Evolutionary conservation across 2,888 invertebrate species (phyloP).

Genomic region (Gastracanthus pulcherrimus): DNA sequence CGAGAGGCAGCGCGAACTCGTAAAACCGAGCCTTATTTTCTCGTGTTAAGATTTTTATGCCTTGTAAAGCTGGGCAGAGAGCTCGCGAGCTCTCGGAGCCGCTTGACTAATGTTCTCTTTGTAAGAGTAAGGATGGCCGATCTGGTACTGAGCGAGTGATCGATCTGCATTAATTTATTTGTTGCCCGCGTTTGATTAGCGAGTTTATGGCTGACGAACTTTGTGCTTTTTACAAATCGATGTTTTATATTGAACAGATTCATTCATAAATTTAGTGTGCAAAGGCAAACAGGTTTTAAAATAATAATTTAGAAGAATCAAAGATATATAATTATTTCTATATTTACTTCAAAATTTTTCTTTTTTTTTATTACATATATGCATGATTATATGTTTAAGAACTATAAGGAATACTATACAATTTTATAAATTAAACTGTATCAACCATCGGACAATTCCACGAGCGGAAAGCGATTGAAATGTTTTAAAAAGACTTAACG

Average conservation of each 20-base stretch:
- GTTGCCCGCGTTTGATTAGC: background rate
- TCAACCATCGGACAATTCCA: no score
- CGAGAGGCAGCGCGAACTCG: slow-evolving; percentile 26
- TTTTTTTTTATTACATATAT: no score
- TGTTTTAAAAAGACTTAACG: no score
- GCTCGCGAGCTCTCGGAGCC: background rate
- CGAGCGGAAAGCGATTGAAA: no score
- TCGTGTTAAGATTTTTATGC: slow-evolving; percentile 51
- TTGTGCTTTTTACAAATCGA: background rate
- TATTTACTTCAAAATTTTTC: no score
- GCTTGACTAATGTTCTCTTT: slow-evolving; percentile 50
- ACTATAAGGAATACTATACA: no score
- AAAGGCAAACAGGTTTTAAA: no score
- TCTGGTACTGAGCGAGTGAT: background rate
- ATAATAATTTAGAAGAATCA: no score
- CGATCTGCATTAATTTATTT: slow-evolving; percentile 37
- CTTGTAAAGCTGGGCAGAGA: slow-evolving; percentile 47
- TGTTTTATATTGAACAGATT: slow-evolving; percentile 5
- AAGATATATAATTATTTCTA: no score
- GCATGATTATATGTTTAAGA: no score
- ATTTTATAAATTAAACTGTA: no score
- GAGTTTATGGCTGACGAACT: background rate
- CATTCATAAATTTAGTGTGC: no score
- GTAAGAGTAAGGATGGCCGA: background rate
- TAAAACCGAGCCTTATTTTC: slow-evolving; percentile 49